phyloP scores from a whole-genome alignment of 2,797 vertebrate species.

The Sitta carolinensis region DNA sequence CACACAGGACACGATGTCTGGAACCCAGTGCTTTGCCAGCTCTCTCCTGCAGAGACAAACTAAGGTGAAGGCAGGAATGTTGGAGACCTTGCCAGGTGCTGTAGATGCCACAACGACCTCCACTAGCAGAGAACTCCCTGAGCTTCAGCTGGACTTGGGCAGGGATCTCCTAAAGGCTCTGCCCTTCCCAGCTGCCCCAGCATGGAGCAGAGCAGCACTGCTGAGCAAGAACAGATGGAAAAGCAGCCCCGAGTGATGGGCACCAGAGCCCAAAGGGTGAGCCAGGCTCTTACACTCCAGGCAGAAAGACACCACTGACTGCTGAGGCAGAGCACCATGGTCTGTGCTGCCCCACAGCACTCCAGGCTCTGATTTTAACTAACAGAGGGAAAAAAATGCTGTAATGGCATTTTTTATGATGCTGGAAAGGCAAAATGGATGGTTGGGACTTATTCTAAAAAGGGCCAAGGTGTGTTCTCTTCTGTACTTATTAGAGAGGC shows the following conservation, averaged over 20 bases:
- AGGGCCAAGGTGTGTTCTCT: too few relatives aligned
- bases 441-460: not conserved
- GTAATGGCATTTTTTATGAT: not conserved
- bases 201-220: not conserved
- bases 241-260: not conserved
- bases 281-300: not conserved
- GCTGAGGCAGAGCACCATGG: not conserved
- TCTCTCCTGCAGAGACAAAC: not conserved
- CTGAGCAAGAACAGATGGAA: not conserved
- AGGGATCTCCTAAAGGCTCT: not conserved
- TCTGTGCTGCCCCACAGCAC: not conserved
- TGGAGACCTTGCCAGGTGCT: not conserved
- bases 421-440: not conserved
- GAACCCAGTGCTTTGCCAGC: not conserved
- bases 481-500: not conserved
- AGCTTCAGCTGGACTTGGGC: not conserved
- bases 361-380: not conserved
- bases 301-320: not conserved
- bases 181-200: not conserved
- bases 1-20: not conserved
- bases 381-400: not conserved
- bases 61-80: not conserved
- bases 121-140: not conserved
- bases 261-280: not conserved
- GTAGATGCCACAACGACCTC: not conserved